Base-by-base conservation (phyloP, 92 coral and sea anemone species). In the Phenganax subtilis region DNA sequence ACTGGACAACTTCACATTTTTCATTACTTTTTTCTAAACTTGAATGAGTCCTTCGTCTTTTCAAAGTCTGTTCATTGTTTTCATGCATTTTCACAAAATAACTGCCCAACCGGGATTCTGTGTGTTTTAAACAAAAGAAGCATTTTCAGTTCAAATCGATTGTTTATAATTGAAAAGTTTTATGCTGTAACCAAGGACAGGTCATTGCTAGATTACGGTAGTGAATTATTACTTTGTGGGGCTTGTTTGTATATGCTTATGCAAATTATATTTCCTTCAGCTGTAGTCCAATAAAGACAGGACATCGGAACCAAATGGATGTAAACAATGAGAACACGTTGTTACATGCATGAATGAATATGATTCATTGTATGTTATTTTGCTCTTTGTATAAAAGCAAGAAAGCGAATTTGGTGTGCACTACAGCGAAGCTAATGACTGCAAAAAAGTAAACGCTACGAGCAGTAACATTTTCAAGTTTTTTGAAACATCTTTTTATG, bases 21-120 rank as follows among this genome's bases (percentile, higher is more conserved):
- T 15, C 83, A 16, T 79, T 51, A 67, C 65, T 64, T 9, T 30
- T 37, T 68, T 44, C 55, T 53, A 30, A 67, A 55, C 51, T 47
- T 31, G 83, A 63, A 44, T 47, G 44, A 51, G 51, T 62, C 54
- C 83, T 67, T 2, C 83, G 83, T 12, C 83, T 51, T 65, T 79
- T 79, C 10, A 79, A 54, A 0, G 73, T 79, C 55, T 63, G 83
- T 54, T 79, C 59, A 61, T 20, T 73, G 11, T 55, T 54, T 6
- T 58, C 77, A 20, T 73, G 62, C 77, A 68, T 68, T 30, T 30
- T 27, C 12, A 16, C 47, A 68, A 53, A 68, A 68, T 12, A 68
- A 68, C 47, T 10, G 10, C 70, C 47, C 30, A 9, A 8, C 30
- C 8, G 70, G 37, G 37, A 6, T 10, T 11, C 17, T 64, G 27